These are phyloP conservation scores for Strix occidentalis DNA, from an alignment of 2,797 vertebrate genomes.

Conservation along the genomic window DNA sequence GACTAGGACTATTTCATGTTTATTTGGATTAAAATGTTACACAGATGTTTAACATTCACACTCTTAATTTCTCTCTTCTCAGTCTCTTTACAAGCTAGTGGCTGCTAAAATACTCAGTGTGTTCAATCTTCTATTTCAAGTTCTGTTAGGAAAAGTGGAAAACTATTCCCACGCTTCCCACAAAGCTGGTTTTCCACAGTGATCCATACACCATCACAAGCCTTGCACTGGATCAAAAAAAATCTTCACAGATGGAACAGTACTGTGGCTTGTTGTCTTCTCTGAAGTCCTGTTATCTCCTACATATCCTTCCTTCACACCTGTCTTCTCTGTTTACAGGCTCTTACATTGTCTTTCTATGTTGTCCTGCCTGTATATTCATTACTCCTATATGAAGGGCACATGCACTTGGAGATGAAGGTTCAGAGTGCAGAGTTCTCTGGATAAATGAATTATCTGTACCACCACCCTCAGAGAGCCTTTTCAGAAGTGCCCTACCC, in stretches of 20 bases:
- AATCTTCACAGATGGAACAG: background rate
- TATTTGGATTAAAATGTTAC: background rate
- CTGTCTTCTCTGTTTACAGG: background rate
- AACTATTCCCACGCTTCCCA: background rate
- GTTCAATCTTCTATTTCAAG: background rate
- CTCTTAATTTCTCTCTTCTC: background rate
- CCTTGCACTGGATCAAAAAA: background rate
- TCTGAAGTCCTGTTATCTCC: background rate
- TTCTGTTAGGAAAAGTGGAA: background rate
- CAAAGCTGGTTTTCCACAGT: background rate
- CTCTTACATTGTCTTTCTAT: background rate
- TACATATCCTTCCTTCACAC: background rate
- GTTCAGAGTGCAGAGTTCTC: background rate
- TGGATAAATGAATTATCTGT: background rate
- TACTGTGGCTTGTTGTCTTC: background rate
- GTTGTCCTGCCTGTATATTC: background rate
- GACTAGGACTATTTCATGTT: background rate
- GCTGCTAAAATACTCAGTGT: background rate
- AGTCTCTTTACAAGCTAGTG: background rate
- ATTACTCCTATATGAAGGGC: background rate
- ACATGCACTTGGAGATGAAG: background rate
- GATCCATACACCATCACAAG: background rate
- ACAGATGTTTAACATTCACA: background rate
- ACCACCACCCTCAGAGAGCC: background rate
- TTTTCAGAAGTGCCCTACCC: background rate